phyloP scores from a whole-genome alignment of 2,113 vertebrate genomes.

The Corapipo altera region DNA sequence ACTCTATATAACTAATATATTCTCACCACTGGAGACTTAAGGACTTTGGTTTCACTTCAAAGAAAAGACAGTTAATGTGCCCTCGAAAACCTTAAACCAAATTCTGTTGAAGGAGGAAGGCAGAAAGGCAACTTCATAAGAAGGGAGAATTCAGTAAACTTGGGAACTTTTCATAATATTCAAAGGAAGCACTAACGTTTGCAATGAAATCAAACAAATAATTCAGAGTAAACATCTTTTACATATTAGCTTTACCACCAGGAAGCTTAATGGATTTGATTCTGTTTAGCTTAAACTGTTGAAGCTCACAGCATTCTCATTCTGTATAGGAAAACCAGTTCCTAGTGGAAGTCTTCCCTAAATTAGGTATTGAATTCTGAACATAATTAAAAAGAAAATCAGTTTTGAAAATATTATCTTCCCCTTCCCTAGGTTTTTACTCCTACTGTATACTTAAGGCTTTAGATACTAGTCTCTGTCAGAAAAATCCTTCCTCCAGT shows the following conservation, averaged over 20 bases:
- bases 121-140: not conserved
- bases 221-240: not conserved
- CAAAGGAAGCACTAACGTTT: not conserved
- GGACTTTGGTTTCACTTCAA: not conserved
- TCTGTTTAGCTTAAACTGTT: not conserved
- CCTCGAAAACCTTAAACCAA: not conserved
- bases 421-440: not conserved
- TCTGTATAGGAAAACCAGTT: not conserved
- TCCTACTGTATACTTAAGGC: not conserved
- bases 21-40: not conserved
- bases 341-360: not conserved
- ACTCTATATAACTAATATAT: not conserved
- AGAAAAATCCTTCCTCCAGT: not conserved
- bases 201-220: not conserved
- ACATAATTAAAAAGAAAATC: not conserved
- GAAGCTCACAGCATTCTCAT: not conserved
- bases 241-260: not conserved
- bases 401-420: not conserved
- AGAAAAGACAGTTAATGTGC: not conserved
- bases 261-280: not conserved
- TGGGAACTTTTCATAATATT: not conserved
- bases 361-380: not conserved
- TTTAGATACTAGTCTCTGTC: not conserved
- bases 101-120: not conserved
- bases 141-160: not conserved